Evolutionary conservation across 2,888 invertebrate genomes (phyloP), one percentile per base, ranked within the genome.

Genomic region (Dryobota labecula): DNA sequence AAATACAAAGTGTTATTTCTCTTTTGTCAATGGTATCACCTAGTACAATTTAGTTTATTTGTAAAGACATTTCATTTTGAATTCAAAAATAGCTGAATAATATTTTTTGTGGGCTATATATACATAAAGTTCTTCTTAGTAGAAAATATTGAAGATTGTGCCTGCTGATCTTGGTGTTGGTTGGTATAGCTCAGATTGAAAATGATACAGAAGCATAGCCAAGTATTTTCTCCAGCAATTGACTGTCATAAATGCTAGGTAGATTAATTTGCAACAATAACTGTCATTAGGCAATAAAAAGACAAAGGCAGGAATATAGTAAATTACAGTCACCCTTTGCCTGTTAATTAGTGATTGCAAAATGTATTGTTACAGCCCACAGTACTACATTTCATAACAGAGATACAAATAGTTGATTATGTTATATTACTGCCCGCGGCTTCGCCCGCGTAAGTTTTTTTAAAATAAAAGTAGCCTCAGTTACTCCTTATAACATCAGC

Each of bases 261-360:
- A 43, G 27, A 36, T 66, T 27, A 36, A 15, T 57, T 43, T 30
- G 15, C 53, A 61, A 54, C 11, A 8, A 41, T 24, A 41, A 24
- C 24, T 33, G 20, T 24, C 24, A 45, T 7, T 45, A 33, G 64
- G 51, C 24, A 47, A 73, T 41, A 45, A 51, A 27, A 56, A 56
- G 45, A 74, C 74, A 74, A 36, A 60, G 57, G 20, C 67, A 74
- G 74, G 75, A 74, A 74, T 33, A 27, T 27, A 41, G 30, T 30
- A 27, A 72, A 43, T 51, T 30, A 36, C 13, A 45, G 57, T 53
- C 43, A 43, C 60, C 41, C 45, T 58, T 36, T 27, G 47, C 15
- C 36, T 20, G 33, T 49, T 43, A 66, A 47, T 66, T 47, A 36
- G 15, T 49, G 30, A 67, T 75, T 74, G 60, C 49, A 49, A 74